These are phyloP conservation scores for Lingula anatina DNA, from an alignment of 2,888 invertebrate species.

Conservation along the genomic window DNA sequence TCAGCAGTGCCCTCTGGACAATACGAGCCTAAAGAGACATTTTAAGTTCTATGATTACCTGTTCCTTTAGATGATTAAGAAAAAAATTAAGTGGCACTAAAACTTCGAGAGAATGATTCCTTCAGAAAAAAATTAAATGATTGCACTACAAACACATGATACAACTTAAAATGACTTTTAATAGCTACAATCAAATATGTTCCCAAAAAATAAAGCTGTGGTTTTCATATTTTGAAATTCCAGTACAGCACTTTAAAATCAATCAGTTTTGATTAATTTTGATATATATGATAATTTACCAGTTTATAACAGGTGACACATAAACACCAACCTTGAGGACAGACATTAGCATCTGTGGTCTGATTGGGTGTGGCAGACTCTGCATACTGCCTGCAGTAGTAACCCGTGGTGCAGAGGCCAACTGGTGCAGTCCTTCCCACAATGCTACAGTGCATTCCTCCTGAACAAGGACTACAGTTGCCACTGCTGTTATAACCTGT, in stretches of 20 bases:
- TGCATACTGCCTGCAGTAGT: conserved; percentile 35
- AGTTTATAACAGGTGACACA: too few relatives aligned
- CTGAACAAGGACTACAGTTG: conserved; percentile 31
- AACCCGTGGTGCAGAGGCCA: conserved; percentile 33
- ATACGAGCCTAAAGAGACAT: conserved; percentile 29
- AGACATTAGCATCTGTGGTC: conserved; percentile 35
- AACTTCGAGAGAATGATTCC: background rate
- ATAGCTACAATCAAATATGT: too few relatives aligned
- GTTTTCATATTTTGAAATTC: too few relatives aligned
- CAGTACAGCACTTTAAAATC: too few relatives aligned
- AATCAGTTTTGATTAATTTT: too few relatives aligned
- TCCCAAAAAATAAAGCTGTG: too few relatives aligned
- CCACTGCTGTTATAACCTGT: conserved; percentile 25
- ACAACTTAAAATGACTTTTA: too few relatives aligned
- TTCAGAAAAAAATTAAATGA: background rate
- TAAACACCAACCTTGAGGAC: conserved; percentile 36
- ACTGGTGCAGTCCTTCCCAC: conserved; percentile 34
- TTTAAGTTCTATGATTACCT: too few relatives aligned
- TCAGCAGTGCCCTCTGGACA: conserved; percentile 38
- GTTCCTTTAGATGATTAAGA: background rate
- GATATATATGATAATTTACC: too few relatives aligned
- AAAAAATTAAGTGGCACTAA: background rate
- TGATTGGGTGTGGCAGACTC: conserved; percentile 37
- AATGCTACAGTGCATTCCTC: conserved; percentile 34
- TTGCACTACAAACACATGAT: too few relatives aligned